These are phyloP conservation scores for Rutpela maculata DNA, from an alignment of 2,888 invertebrate species.

Conservation along the genomic window DNA sequence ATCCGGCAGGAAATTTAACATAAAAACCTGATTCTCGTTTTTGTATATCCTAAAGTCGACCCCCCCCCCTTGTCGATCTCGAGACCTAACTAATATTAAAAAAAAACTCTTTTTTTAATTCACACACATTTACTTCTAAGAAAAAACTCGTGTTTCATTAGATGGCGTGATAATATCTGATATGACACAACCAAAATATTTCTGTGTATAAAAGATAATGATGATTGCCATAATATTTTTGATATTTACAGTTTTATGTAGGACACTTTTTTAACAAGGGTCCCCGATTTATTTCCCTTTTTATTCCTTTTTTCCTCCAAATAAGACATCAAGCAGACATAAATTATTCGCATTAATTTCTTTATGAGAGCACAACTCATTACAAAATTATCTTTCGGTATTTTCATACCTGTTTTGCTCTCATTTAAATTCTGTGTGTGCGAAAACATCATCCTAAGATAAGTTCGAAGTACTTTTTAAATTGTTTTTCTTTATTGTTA, in stretches of 20 bases:
- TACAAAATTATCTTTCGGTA: slow-evolving; percentile 23
- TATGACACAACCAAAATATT: neutral
- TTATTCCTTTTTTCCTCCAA: neutral
- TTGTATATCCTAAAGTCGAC: no score
- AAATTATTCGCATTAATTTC: neutral
- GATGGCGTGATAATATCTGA: no score
- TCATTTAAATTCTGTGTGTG: neutral
- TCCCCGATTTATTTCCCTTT: neutral
- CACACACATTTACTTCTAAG: no score
- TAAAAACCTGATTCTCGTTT: no score
- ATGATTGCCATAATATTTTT: neutral
- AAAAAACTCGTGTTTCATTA: no score
- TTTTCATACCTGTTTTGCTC: neutral
- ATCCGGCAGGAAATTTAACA: no score
- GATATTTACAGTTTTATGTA: neutral
- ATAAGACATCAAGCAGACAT: neutral
- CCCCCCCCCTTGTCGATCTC: no score
- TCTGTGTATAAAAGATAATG: neutral
- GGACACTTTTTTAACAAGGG: neutral
- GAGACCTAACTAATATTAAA: no score
- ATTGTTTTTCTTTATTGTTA: slow-evolving; percentile 7
- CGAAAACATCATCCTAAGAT: neutral
- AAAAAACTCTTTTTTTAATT: no score
- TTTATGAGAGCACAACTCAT: slow-evolving; percentile 19
- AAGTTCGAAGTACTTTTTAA: neutral